Evolutionary conservation across 53 echinoderm and acorn worm species (phyloP).

Genomic region (Stichopus horrens): DNA sequence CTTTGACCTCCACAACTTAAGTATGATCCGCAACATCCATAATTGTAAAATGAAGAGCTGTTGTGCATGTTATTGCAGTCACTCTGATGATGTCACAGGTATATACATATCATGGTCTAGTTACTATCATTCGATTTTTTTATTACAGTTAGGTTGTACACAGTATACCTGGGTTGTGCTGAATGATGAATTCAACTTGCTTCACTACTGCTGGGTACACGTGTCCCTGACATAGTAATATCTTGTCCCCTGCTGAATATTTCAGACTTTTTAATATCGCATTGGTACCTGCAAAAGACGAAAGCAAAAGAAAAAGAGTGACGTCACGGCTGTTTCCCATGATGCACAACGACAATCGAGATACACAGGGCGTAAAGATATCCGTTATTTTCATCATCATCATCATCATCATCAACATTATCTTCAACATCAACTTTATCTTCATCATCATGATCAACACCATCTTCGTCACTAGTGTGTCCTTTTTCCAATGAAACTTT

Average conservation of each 20-base stretch:
- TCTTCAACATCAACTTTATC: neutral
- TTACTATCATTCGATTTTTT: too few relatives aligned
- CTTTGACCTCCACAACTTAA: too few relatives aligned
- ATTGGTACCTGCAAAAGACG: conserved; percentile 3
- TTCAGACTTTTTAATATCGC: neutral
- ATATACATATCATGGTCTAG: too few relatives aligned
- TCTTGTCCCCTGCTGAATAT: conserved; percentile 12
- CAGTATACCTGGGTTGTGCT: neutral
- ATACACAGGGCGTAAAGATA: neutral
- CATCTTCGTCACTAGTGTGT: too few relatives aligned
- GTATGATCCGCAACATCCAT: too few relatives aligned
- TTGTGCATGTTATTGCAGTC: too few relatives aligned
- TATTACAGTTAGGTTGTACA: too few relatives aligned
- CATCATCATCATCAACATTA: neutral
- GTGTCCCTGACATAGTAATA: neutral
- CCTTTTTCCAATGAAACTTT: too few relatives aligned
- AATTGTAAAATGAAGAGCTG: too few relatives aligned
- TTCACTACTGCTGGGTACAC: conserved; percentile 14
- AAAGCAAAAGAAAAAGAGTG: neutral
- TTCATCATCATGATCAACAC: neutral
- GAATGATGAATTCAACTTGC: neutral
- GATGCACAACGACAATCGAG: neutral
- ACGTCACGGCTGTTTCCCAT: too few relatives aligned
- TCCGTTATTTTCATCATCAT: neutral
- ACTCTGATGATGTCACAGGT: too few relatives aligned